Conservation (phyloP, 2,797 vertebrate species). For the Phoeniculus purpureus region DNA sequence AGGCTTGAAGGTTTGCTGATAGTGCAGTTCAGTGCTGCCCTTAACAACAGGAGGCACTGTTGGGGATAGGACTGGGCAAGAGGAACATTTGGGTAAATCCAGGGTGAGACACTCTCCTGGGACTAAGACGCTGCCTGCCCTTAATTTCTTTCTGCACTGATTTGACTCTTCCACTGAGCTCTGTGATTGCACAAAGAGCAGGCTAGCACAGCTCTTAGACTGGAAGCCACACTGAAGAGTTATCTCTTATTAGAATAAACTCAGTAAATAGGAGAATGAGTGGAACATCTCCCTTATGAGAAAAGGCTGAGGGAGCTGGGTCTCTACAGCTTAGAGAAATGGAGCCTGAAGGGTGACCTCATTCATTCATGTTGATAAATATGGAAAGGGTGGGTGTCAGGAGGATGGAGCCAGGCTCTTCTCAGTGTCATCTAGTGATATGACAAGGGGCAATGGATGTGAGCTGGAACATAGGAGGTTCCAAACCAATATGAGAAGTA, state of each 20-base stretch:
- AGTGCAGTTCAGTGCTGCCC: neutral
- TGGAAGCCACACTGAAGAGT: neutral
- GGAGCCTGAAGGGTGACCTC: no score
- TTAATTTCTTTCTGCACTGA: neutral
- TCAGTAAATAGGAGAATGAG: neutral
- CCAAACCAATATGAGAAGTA: no score
- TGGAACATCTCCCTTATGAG: no score
- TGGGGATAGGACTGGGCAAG: neutral
- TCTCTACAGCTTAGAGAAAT: no score
- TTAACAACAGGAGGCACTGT: slow-evolving; percentile 17
- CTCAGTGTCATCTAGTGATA: no score
- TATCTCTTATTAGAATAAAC: neutral
- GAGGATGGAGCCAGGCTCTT: no score
- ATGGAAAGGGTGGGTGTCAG: no score
- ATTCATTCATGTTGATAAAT: no score
- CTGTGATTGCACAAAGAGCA: neutral
- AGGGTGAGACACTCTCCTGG: neutral
- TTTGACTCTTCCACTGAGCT: neutral
- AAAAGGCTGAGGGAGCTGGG: no score
- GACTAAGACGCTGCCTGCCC: neutral
- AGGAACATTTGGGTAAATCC: neutral
- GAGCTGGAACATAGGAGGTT: no score
- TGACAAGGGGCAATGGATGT: no score
- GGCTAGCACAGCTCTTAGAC: neutral
- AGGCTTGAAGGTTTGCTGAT: slow-evolving; percentile 19